Conservation (phyloP, 2,113 vertebrate genomes). For the Malurus alboscapulatus region DNA sequence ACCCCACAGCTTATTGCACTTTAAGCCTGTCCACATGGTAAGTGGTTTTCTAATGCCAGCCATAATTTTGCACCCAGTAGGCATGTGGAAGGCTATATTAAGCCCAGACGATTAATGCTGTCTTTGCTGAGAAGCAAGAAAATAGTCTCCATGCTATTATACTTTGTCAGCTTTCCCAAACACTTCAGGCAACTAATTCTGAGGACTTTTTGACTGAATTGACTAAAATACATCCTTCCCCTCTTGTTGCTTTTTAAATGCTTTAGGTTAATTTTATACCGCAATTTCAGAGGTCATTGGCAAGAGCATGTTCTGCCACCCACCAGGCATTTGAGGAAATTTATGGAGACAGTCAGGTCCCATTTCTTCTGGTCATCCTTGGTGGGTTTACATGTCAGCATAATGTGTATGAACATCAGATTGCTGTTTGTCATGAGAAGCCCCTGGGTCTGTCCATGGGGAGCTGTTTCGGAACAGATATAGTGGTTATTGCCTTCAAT, state of each 20-base stretch:
- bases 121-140: conserved; percentile 62
- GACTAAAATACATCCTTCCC: conserved; percentile 61
- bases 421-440: neutral
- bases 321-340: conserved; percentile 18
- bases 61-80: conserved; percentile 65
- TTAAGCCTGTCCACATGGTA: conserved; percentile 44
- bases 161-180: conserved; percentile 58
- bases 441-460: neutral
- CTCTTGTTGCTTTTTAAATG: conserved; percentile 34
- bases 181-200: conserved; percentile 63
- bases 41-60: conserved; percentile 63
- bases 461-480: neutral
- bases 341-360: conserved; percentile 6
- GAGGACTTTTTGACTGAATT: conserved; percentile 57
- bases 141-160: conserved; percentile 52
- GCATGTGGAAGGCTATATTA: conserved; percentile 66
- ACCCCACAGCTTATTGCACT: conserved; percentile 47
- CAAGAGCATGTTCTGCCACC: conserved; percentile 28
- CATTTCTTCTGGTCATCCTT: conserved; percentile 20
- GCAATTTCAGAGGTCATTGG: conserved; percentile 10
- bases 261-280: conserved; percentile 49
- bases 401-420: neutral
- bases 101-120: conserved; percentile 57
- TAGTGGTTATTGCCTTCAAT: neutral
- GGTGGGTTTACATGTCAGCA: neutral